A percentile compares a stretch with the other conserved stretches of the same genome.
Conservation (phyloP, 2,797 vertebrate genomes). For the Gymnoscopelus braueri region DNA sequence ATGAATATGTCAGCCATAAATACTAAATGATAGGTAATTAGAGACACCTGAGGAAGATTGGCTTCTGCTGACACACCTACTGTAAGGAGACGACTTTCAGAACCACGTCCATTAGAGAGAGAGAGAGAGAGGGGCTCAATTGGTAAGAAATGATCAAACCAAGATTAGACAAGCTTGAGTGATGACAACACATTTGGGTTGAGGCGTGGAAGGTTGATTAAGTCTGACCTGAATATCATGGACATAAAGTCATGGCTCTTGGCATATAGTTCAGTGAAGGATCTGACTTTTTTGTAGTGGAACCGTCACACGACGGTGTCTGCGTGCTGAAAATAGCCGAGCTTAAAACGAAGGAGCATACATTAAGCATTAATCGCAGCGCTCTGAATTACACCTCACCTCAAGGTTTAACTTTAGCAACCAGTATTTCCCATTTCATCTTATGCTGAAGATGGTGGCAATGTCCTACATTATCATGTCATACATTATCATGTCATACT, state of each 20-base stretch:
- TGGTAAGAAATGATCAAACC: slow-evolving; percentile 15
- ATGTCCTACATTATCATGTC: too few species aligned
- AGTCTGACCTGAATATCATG: slow-evolving; percentile 74
- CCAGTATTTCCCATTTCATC: too few species aligned
- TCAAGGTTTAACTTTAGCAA: too few species aligned
- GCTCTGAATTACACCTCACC: too few species aligned
- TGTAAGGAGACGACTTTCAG: slow-evolving; percentile 48
- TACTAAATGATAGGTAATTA: slow-evolving; percentile 81
- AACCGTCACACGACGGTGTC: too few species aligned
- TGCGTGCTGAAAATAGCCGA: too few species aligned
- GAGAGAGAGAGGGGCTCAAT: slow-evolving; percentile 20
- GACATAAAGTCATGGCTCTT: slow-evolving; percentile 50
- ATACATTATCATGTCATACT: too few species aligned
- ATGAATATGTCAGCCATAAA: slow-evolving; percentile 76
- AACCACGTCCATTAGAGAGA: slow-evolving; percentile 54
- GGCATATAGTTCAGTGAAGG: slow-evolving; percentile 46
- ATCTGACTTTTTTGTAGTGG: slow-evolving; percentile 31
- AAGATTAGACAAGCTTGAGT: slow-evolving; percentile 53
- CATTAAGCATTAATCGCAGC: too few species aligned
- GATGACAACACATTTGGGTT: slow-evolving; percentile 69
- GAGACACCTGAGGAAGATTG: slow-evolving; percentile 76
- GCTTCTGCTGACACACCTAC: slow-evolving; percentile 59
- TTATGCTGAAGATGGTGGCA: too few species aligned
- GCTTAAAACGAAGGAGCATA: too few species aligned
- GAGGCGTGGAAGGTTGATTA: slow-evolving; percentile 73